Percentiles rank a stretch among this genome's conserved stretches.
phyloP scores from a whole-genome alignment of 2,113 vertebrate species.

The Silurus asotus region DNA sequence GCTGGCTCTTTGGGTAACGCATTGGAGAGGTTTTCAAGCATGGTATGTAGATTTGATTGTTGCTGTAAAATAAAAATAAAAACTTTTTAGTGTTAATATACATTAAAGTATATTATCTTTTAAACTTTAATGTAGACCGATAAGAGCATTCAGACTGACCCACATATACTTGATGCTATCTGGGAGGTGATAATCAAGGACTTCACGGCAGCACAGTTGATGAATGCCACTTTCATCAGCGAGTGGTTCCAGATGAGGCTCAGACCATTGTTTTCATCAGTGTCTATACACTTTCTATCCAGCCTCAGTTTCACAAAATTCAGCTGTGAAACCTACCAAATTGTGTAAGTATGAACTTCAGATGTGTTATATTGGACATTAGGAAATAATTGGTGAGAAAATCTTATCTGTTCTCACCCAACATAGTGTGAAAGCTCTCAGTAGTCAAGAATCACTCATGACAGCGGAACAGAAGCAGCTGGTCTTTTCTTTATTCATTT shows the following conservation, averaged over 20 bases:
- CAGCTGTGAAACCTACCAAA: too few species aligned
- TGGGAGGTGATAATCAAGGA: too few species aligned
- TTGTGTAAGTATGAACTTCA: too few species aligned
- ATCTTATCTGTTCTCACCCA: not conserved
- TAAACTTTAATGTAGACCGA: not conserved
- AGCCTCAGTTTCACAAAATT: too few species aligned
- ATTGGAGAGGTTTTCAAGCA: slow-evolving; percentile 43
- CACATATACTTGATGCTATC: slow-evolving; percentile 10
- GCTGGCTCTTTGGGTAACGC: slow-evolving; percentile 46
- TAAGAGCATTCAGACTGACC: not conserved
- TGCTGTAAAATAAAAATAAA: not conserved
- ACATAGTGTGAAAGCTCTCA: slow-evolving; percentile 55
- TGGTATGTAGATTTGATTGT: slow-evolving; percentile 34
- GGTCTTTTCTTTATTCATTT: slow-evolving; percentile 57
- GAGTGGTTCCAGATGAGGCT: too few species aligned
- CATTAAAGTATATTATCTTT: not conserved
- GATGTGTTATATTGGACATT: too few species aligned
- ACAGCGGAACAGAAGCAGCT: slow-evolving; percentile 7
- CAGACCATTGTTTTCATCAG: too few species aligned
- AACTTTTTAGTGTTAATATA: not conserved
- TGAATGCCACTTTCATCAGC: too few species aligned
- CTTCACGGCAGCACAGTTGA: too few species aligned
- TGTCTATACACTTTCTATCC: too few species aligned
- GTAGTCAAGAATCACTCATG: slow-evolving; percentile 48
- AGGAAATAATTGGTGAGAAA: not conserved